These are phyloP conservation scores for Cacatua alba DNA, from an alignment of 2,113 vertebrate genomes.

Conservation along the genomic window DNA sequence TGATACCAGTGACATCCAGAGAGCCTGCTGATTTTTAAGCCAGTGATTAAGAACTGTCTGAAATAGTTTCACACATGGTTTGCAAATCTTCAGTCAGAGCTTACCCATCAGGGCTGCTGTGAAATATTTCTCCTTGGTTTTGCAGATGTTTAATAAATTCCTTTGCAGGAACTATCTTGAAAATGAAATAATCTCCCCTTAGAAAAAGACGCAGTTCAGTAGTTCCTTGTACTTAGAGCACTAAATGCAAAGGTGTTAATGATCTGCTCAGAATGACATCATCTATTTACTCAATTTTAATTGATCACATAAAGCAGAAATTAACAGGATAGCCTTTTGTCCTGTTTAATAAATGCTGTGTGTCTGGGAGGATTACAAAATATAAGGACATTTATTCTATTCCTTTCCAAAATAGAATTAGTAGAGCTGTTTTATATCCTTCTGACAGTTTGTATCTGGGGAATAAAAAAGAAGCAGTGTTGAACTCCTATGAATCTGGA, in stretches of 20 bases:
- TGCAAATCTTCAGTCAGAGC: slow-evolving; percentile 36
- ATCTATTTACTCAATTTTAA: neutral
- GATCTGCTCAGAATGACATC: neutral
- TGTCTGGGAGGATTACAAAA: neutral
- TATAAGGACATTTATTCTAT: neutral
- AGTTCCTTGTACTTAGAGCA: neutral
- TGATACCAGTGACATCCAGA: slow-evolving; percentile 16
- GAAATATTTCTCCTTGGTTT: slow-evolving; percentile 30
- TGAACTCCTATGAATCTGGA: neutral
- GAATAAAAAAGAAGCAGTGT: neutral
- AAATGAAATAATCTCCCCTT: neutral
- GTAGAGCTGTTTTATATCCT: neutral
- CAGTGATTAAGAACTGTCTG: slow-evolving; percentile 52
- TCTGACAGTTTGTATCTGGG: neutral
- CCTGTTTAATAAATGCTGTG: neutral
- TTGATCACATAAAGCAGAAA: neutral
- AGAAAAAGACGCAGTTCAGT: neutral
- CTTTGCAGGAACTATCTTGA: neutral
- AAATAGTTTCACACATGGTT: slow-evolving; percentile 52
- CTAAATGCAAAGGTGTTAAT: neutral
- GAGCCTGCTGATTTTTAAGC: slow-evolving; percentile 27
- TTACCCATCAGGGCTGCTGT: neutral
- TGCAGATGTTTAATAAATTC: slow-evolving; percentile 11
- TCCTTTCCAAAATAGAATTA: neutral
- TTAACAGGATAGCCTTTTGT: neutral